Base-by-base conservation (phyloP, 2,888 invertebrate genomes). In the Spilarctia lutea region DNA sequence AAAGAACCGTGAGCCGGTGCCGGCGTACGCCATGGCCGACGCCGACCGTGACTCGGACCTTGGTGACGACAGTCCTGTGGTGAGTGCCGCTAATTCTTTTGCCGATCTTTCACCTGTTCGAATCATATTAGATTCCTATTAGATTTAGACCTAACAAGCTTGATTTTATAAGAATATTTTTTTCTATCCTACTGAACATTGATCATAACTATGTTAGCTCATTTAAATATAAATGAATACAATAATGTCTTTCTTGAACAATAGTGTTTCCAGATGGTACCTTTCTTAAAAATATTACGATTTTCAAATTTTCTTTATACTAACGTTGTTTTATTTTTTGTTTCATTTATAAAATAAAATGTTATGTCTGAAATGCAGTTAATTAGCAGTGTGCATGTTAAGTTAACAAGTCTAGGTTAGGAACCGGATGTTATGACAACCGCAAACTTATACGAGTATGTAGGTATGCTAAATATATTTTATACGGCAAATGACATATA, bases 1-100 rank as follows among this genome's bases (percentile, higher is more conserved):
- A 95, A 98, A 98, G 97, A 98, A 98, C 94, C 97, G 97, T 96
- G 98, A 98, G 92, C 98, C 98, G 96, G 97, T 98, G 94, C 98
- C 98, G 96, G 97, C 97, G 96, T 98, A 98, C 97, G 97, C 97
- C 95, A 98, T 98, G 97, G 98, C 96, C 92, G 96, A 96, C 94
- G 95, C 94, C 94, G 96, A 96, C 93, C 94, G 97, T 88, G 97
- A 98, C 88, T 97, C 97, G 92, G 97, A 97, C 93, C 94, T 97
- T 83, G 98, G 97, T 84, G 98, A 97, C 91, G 97, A 98, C 83
- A 96, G 97, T 89, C 97, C 97, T 73, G 96, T 97, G 97, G 98
- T 98, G 90, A 97, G 97, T 97, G 71, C 65, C 56, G 74, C 75
- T 63, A 24, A 30, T 24, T 65, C 13, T 24, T 48, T 27, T 48